Conservation (phyloP, 2,113 vertebrate genomes). For the Paralichthys olivaceus region DNA sequence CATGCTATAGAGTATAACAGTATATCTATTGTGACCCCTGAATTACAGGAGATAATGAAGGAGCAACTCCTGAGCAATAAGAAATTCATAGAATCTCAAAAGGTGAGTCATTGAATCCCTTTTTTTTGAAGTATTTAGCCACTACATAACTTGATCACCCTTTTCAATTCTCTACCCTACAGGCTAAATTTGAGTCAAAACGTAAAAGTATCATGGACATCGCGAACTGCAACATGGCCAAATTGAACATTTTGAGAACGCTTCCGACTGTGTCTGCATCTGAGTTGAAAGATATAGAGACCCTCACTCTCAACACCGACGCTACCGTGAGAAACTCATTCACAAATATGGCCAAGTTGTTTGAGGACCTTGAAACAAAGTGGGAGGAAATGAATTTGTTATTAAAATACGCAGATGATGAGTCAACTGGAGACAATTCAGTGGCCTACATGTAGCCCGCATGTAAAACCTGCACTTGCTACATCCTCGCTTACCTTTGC, state of each 20-base stretch:
- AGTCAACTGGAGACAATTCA: neutral
- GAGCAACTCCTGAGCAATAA: neutral
- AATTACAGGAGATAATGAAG: neutral
- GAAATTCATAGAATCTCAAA: neutral
- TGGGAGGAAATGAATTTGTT: neutral
- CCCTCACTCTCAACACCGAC: neutral
- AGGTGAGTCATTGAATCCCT: neutral
- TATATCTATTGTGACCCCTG: neutral
- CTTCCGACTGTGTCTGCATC: neutral
- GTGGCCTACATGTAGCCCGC: neutral
- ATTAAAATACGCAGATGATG: neutral
- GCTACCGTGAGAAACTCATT: neutral
- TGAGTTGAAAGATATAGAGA: neutral
- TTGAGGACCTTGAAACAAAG: neutral
- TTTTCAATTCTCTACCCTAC: neutral
- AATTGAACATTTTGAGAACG: neutral
- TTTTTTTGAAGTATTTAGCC: neutral
- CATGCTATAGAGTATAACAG: neutral
- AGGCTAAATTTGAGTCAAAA: neutral
- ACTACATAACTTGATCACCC: neutral
- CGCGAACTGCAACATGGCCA: neutral
- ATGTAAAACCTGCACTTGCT: neutral
- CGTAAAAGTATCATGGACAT: neutral
- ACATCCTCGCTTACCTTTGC: neutral
- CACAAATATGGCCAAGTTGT: rapidly evolving